phyloP scores from a whole-genome alignment of 1,140 invertebrate genomes.

The Schlechtendalia chinensis region DNA sequence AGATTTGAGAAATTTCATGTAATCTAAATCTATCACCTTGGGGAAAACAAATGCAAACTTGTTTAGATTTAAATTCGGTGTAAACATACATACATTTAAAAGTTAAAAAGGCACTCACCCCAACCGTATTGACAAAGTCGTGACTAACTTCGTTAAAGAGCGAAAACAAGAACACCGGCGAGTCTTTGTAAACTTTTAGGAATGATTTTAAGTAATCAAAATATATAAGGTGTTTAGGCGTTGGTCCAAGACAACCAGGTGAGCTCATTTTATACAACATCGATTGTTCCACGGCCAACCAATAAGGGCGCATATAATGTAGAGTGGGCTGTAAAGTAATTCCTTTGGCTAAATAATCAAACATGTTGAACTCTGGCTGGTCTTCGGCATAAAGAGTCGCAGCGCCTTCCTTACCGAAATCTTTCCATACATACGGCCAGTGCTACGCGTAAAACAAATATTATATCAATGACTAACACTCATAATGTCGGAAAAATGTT shows the following conservation, averaged over 20 bases:
- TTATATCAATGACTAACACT: too few relatives aligned
- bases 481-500: too few relatives aligned
- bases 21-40: conserved; percentile 58
- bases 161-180: conserved; percentile 55
- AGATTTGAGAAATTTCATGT: conserved; percentile 56
- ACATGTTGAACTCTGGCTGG: conserved; percentile 56
- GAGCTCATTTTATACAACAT: conserved; percentile 52
- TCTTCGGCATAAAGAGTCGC: conserved; percentile 60
- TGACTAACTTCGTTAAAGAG: conserved; percentile 61
- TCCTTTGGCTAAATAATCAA: conserved; percentile 57
- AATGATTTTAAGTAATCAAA: conserved; percentile 61
- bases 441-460: conserved; percentile 59
- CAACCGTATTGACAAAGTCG: conserved; percentile 59
- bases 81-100: neutral
- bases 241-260: conserved; percentile 59
- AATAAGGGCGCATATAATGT: conserved; percentile 58
- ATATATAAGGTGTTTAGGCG: conserved; percentile 59
- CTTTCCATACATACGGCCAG: conserved; percentile 79
- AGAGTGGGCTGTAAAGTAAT: conserved; percentile 58
- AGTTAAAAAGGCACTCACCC: conserved; percentile 51
- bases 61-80: neutral
- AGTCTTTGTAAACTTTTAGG: conserved; percentile 54
- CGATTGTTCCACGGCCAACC: conserved; percentile 54
- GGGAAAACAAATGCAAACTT: neutral
- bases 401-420: conserved; percentile 68